Evolutionary conservation across 2,113 vertebrate genomes (phyloP).

Genomic region (Axis porcinus): DNA sequence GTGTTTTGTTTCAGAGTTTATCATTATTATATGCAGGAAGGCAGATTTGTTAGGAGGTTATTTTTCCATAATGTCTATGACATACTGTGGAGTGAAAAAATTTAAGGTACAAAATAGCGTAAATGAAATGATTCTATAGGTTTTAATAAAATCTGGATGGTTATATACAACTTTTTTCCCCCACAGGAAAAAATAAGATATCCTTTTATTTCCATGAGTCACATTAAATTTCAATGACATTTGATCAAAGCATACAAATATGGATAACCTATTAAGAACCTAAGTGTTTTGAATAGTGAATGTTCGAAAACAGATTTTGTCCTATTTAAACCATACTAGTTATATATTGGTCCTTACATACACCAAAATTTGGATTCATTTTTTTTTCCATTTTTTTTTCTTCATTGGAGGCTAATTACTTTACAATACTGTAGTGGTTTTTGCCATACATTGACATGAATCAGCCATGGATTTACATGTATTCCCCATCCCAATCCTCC

Average conservation of each 20-base stretch:
- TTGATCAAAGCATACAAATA: not conserved
- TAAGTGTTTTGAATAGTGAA: not conserved
- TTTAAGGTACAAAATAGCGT: not conserved
- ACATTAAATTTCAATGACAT: not conserved
- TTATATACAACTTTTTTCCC: not conserved
- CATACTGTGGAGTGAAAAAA: not conserved
- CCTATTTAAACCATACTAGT: not conserved
- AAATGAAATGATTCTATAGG: slow-evolving; percentile 6
- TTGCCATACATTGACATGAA: too few species aligned
- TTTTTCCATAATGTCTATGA: not conserved
- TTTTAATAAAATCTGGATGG: not conserved
- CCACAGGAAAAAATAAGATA: too few species aligned
- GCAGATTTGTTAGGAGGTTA: not conserved
- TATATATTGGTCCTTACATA: not conserved
- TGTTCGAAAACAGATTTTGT: not conserved
- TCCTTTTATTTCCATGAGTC: too few species aligned
- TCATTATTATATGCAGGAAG: not conserved
- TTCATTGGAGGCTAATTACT: too few species aligned
- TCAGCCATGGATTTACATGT: too few species aligned
- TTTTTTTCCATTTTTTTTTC: too few species aligned
- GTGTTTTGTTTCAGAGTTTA: not conserved
- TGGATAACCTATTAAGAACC: not conserved
- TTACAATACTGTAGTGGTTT: too few species aligned
- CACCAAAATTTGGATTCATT: too few species aligned
- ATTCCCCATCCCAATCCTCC: too few species aligned